Evolutionary conservation across 2,888 invertebrate genomes (phyloP).

Genomic region (Hecatera dysodea): DNA sequence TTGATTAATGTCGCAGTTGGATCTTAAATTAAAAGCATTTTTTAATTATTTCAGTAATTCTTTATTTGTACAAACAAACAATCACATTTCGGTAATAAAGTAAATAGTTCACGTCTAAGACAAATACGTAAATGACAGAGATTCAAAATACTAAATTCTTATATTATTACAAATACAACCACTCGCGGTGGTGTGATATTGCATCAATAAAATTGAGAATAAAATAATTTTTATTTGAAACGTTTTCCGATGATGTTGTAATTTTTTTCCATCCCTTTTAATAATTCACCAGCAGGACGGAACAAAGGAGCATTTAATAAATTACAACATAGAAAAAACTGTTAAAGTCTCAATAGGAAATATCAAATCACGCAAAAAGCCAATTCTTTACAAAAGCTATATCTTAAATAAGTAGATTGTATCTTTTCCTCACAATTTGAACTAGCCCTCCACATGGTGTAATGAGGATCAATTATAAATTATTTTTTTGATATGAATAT

Average conservation of each 20-base stretch:
- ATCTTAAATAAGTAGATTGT: constrained; percentile 48
- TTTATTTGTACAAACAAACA: constrained; percentile 85
- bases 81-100: constrained; percentile 76
- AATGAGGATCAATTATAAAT: constrained; percentile 7
- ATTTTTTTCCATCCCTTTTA: constrained; percentile 65
- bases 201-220: constrained; percentile 37
- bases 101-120: constrained; percentile 76
- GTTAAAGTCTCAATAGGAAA: constrained; percentile 48
- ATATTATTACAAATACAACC: constrained; percentile 52
- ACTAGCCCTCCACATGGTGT: constrained; percentile 22
- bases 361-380: constrained; percentile 67
- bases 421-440: constrained; percentile 38
- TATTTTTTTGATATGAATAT: constrained; percentile 59
- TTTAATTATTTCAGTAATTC: constrained; percentile 73
- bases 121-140: constrained; percentile 71
- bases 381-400: constrained; percentile 78
- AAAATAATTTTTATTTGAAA: constrained; percentile 31
- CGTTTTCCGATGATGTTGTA: constrained; percentile 37
- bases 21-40: constrained; percentile 40
- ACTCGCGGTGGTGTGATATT: constrained; percentile 44
- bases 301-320: constrained; percentile 52
- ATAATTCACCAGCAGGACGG: constrained; percentile 74
- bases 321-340: constrained; percentile 31
- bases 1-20: not conserved
- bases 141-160: constrained; percentile 70